phyloP scores from a whole-genome alignment of 2,888 invertebrate species.

The Gasteruption jaculator region DNA sequence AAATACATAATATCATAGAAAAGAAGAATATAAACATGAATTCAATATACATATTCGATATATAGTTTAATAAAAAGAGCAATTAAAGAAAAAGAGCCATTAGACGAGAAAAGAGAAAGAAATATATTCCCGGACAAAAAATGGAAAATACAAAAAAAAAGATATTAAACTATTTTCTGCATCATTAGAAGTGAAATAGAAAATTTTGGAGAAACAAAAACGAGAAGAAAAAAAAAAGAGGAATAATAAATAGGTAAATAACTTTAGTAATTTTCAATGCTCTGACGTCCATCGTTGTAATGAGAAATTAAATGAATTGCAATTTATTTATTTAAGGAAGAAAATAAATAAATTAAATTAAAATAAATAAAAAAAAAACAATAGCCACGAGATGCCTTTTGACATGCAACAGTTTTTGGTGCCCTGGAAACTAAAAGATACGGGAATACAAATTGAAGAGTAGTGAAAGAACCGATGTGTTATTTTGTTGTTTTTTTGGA shows the following conservation, averaged over 20 bases:
- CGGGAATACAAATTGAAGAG: too few species aligned
- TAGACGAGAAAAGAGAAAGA: too few species aligned
- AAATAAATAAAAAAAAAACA: conserved; percentile 33
- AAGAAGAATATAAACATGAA: conserved; percentile 14
- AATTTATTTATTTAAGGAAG: conserved; percentile 42
- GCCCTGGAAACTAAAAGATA: conserved; percentile 39
- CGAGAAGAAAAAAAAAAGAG: conserved; percentile 10
- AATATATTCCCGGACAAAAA: too few species aligned
- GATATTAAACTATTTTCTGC: conserved; percentile 43
- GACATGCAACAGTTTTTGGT: conserved; percentile 43
- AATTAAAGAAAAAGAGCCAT: background rate
- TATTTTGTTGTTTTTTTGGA: too few species aligned
- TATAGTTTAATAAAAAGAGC: conserved; percentile 3
- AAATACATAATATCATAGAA: conserved; percentile 18
- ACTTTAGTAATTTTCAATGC: conserved; percentile 27
- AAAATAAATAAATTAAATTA: conserved; percentile 24
- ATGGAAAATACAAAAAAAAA: too few species aligned
- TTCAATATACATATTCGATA: too few species aligned
- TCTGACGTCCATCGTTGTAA: conserved; percentile 37
- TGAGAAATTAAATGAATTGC: conserved; percentile 28
- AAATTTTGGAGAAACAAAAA: conserved; percentile 13
- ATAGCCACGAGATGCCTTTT: conserved; percentile 50
- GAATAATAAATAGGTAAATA: conserved; percentile 19
- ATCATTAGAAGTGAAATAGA: conserved; percentile 25
- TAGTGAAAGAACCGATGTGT: too few species aligned